Evolutionary conservation across 2,113 vertebrate genomes (phyloP), one percentile per base, ranked within the genome.

Genomic region (Neodontobutis hainanensis): DNA sequence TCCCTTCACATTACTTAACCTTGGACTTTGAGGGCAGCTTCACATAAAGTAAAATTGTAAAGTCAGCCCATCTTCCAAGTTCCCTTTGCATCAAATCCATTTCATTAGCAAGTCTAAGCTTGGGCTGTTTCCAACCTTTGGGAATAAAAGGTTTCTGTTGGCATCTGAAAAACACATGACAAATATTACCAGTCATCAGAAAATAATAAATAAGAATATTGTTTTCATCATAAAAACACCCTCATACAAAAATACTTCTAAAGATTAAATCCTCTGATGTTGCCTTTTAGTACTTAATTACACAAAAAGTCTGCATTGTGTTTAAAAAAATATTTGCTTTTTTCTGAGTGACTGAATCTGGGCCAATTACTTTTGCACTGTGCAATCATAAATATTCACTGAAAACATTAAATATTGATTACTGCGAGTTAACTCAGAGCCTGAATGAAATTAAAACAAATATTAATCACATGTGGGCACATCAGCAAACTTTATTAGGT

Each of bases 391-490:
- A 89, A 92, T 90, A 86, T 90, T 87, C 75, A 77, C 74, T 64
- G 61, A 87, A 84, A 88, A 87, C 80, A 91, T 91, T 63, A 91
- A 91, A 89, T 90, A 91, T 91, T 90, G 82, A 93, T 88, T 62
- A 65, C 67, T 63, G 67, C 65, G 55, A 85, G 82, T 87, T 90
- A 89, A 89, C 87, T 82, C 70, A 63, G 76, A 80, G 65, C 81
- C 73, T 66, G 68, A 88, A 82, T 77, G 34, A 81, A 91, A 92
- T 91, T 80, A 89, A 90, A 92, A 91, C 87, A 91, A 91, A 92
- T 91, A 92, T 90, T 86, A 90, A 89, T 91, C 84, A 83, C 62
- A 79, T 61, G 67, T 61, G 50, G 51, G 66, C 45, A 75, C 73
- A 12, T 85, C 78, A 76, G 83, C 72, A 81, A 85, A 87, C 81